These are phyloP conservation scores for Macrotrachela quadricornifera DNA, from an alignment of 1,140 invertebrate genomes.

Conservation along the genomic window DNA sequence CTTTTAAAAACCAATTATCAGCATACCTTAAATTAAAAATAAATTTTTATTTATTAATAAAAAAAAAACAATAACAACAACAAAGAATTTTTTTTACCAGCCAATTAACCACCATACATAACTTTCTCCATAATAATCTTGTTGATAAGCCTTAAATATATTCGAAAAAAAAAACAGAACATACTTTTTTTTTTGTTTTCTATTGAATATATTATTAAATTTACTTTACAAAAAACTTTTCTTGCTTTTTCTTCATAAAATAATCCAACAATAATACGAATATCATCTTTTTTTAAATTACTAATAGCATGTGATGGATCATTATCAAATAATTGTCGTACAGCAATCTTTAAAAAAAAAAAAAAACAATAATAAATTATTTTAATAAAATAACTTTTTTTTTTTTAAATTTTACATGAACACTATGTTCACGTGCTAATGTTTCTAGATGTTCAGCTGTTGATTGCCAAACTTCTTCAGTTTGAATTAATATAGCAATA, in stretches of 20 bases:
- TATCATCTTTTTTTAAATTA: conserved; percentile 70
- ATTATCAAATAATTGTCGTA: conserved; percentile 80
- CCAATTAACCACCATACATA: conserved; percentile 99
- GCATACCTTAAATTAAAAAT: conserved; percentile 59
- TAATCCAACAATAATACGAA: conserved; percentile 82
- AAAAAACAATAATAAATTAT: conserved; percentile 40
- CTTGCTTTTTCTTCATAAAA: conserved; percentile 92
- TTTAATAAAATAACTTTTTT: conserved; percentile 73
- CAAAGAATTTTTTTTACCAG: too few relatives aligned
- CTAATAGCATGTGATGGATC: conserved; percentile 84
- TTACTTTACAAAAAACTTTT: conserved; percentile 80
- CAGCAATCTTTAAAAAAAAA: conserved; percentile 33
- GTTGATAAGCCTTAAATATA: conserved; percentile 43
- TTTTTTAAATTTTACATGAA: conserved; percentile 27
- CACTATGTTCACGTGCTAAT: neutral
- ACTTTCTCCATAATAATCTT: conserved; percentile 74
- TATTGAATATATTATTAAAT: too few relatives aligned
- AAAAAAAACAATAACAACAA: too few relatives aligned
- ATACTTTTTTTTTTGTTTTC: neutral
- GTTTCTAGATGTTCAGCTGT: neutral
- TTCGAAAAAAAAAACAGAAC: too few relatives aligned
- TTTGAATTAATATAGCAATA: conserved; percentile 88
- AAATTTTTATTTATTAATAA: too few relatives aligned
- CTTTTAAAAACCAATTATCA: conserved; percentile 81
- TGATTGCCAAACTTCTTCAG: conserved; percentile 59